These are phyloP conservation scores for Thymallus thymallus DNA, from an alignment of 2,113 vertebrate species.

Conservation along the genomic window DNA sequence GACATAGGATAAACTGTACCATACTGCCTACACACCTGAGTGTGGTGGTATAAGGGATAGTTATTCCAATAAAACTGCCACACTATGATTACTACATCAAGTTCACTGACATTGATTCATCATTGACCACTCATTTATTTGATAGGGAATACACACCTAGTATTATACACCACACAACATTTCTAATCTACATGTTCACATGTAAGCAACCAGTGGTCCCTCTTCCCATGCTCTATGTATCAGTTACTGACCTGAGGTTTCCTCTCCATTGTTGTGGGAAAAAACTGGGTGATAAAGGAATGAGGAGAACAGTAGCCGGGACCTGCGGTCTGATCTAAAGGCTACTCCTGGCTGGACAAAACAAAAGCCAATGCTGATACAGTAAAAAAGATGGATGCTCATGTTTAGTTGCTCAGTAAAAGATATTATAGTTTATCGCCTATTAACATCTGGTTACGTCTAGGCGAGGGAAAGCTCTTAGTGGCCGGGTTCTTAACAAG, in stretches of 20 bases:
- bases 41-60: not conserved
- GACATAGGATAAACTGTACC: too few species aligned
- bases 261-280: not conserved
- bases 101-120: too few species aligned
- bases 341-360: not conserved
- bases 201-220: not conserved
- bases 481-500: constrained; percentile 19
- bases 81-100: too few species aligned
- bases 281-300: not conserved
- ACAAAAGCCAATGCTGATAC: not conserved
- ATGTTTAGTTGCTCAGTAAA: not conserved
- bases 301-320: not conserved
- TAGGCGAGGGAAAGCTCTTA: constrained; percentile 45
- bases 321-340: not conserved
- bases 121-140: too few species aligned
- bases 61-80: too few species aligned
- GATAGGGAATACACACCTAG: too few species aligned
- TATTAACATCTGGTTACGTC: not conserved
- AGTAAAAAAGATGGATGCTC: not conserved
- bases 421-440: too few species aligned
- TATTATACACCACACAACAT: too few species aligned
- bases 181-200: not conserved
- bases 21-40: not conserved
- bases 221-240: not conserved
- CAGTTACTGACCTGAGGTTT: not conserved